These are phyloP conservation scores for Trichopria drosophilae DNA, from an alignment of 2,888 invertebrate species.

Conservation along the genomic window DNA sequence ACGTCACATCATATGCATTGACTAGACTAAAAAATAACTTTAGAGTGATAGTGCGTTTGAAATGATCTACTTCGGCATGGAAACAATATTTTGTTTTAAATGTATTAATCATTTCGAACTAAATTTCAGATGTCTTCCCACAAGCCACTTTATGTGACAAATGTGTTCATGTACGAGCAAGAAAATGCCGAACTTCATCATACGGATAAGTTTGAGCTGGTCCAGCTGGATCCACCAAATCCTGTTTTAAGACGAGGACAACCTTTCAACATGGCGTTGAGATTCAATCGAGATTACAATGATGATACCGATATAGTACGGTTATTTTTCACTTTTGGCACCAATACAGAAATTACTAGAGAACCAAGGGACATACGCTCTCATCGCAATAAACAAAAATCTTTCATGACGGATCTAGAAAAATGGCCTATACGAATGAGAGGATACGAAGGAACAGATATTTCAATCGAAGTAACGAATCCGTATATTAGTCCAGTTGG, in stretches of 20 bases:
- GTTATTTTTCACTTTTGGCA: conserved; percentile 69
- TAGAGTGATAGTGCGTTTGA: too few relatives aligned
- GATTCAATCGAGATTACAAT: conserved; percentile 68
- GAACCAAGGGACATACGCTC: conserved; percentile 62
- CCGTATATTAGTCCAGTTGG: conserved; percentile 70
- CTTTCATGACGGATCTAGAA: conserved; percentile 46
- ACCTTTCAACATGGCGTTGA: conserved; percentile 69
- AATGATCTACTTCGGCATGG: too few relatives aligned
- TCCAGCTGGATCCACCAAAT: conserved; percentile 67
- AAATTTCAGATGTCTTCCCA: conserved; percentile 40
- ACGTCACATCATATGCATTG: too few relatives aligned
- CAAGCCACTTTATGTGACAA: conserved; percentile 64
- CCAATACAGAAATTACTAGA: conserved; percentile 61
- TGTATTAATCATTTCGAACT: too few relatives aligned
- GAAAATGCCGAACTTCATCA: conserved; percentile 73
- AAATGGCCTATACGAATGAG: conserved; percentile 59
- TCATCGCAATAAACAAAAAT: conserved; percentile 47
- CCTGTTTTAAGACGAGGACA: conserved; percentile 75
- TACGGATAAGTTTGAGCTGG: conserved; percentile 70
- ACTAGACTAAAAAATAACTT: not conserved
- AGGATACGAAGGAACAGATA: conserved; percentile 44
- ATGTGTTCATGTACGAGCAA: conserved; percentile 67
- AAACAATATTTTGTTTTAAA: too few relatives aligned
- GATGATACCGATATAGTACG: conserved; percentile 67
- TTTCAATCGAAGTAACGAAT: conserved; percentile 64